Evolutionary conservation across 92 coral and sea anemone genomes (phyloP).

Genomic region (Virgularia gustaviana): DNA sequence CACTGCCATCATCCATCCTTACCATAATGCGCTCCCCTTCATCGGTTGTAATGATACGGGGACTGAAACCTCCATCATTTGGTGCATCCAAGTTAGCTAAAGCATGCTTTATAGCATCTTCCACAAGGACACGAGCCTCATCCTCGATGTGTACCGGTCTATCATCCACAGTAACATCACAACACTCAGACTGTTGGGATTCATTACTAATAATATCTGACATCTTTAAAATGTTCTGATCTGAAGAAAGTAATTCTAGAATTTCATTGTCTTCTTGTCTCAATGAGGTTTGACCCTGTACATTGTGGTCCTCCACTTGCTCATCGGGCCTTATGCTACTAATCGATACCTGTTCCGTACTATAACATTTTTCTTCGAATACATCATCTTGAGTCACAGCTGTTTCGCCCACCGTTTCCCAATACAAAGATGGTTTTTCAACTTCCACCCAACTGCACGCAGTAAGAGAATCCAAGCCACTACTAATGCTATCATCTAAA

Average conservation of each 20-base stretch:
- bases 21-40: slow-evolving; percentile 20
- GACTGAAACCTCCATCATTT: not conserved
- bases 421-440: slow-evolving; percentile 16
- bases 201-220: no score
- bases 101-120: slow-evolving; percentile 28
- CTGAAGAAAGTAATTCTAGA: no score
- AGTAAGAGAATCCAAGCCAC: not conserved
- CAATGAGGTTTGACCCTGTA: no score
- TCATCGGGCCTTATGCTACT: no score
- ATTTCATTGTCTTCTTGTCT: no score
- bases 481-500: not conserved
- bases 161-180: not conserved
- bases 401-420: slow-evolving; percentile 16
- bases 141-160: no score
- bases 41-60: slow-evolving; percentile 21
- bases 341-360: no score
- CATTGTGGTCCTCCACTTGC: no score
- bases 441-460: slow-evolving; percentile 30
- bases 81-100: not conserved
- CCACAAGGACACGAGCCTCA: slow-evolving; percentile 15
- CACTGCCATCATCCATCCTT: slow-evolving; percentile 21
- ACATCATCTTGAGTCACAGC: no score
- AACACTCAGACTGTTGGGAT: no score
- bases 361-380: no score
- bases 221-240: no score